Base-by-base conservation (phyloP, 2,888 invertebrate genomes). In the Andrena dorsata region DNA sequence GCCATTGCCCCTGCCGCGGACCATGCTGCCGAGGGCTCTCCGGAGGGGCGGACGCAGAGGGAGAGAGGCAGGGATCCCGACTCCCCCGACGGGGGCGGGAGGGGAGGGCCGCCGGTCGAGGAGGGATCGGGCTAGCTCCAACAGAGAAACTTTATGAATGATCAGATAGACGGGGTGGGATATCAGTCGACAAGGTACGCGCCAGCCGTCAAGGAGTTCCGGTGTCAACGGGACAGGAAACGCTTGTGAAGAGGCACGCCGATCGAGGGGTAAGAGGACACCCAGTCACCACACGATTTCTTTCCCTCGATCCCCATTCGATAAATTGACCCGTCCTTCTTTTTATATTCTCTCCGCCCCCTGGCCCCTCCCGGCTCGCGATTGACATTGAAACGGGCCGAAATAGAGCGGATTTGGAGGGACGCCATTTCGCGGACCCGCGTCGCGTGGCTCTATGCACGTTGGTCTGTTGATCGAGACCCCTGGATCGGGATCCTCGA, bases 401-500 rank as follows among this genome's bases (percentile, higher is more conserved):
- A 61, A 61, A 53, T 47, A 32, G 76, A 47, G 51, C 30, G 63
- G 30, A 61, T 10, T 83, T 83, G 83, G 83, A 83, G 32, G n/a
- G 8, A 3, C 68, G 71, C 82, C 83, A 83, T 61, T 64, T 66
- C 47, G 26, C 49, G 68, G 47, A 49, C 16, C 10, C 35, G 13
- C 4, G 61, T 35, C 61, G 61, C 61, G 61, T 28, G 32, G 3
- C 61, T 32, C 61, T 16, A 4, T 20, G 3, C 32, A 8, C 10
- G 7, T 10, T 26, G n/a, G 20, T 13, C 20, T 32, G 61, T 41
- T 41, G 41, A 16, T 41, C 4, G 16, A 5, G 41, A 16, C 13
- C 41, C 41, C 41, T 41, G 41, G 41, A 41, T 41, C 41, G 16
- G 41, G 41, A 41, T 41, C 41, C 41, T 41, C 5, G 41, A 13